Percentiles rank a stretch among this genome's conserved stretches.
phyloP scores from a whole-genome alignment of 2,113 vertebrate species.

The Oreochromis tanganicae region DNA sequence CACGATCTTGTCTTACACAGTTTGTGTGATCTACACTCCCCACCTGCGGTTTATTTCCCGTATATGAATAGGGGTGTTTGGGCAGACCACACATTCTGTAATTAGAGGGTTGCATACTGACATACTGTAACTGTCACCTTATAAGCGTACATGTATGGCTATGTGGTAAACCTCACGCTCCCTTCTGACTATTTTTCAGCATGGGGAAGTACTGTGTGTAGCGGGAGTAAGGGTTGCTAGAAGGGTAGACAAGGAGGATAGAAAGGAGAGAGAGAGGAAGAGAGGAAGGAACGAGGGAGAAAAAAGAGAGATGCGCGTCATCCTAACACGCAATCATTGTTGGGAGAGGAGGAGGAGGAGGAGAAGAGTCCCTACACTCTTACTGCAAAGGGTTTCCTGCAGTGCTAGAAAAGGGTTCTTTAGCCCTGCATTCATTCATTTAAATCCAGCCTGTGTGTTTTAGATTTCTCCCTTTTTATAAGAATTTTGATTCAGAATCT shows the following conservation, averaged over 20 bases:
- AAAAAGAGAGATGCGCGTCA: conserved; percentile 27
- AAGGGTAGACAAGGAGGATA: conserved; percentile 10
- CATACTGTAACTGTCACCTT: conserved; percentile 23
- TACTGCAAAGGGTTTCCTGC: background rate
- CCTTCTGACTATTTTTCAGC: background rate
- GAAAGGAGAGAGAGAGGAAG: background rate
- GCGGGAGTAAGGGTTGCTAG: background rate
- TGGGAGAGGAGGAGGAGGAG: conserved; percentile 3
- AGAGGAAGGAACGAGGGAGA: background rate
- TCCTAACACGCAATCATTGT: conserved; percentile 52
- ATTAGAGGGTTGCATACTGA: background rate
- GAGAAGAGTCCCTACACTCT: conserved; percentile 27
- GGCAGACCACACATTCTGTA: background rate
- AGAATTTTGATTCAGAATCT: background rate
- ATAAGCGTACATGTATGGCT: background rate
- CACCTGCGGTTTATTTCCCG: background rate
- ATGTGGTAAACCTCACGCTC: conserved; percentile 17
- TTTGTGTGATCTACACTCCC: background rate
- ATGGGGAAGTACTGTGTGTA: background rate
- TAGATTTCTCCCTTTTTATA: background rate
- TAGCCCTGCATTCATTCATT: background rate
- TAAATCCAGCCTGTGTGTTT: background rate
- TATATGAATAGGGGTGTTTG: background rate
- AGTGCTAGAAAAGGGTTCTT: background rate
- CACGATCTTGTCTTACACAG: background rate